Base-by-base conservation (phyloP, 2,888 invertebrate genomes). In the Colostygia pectinataria region DNA sequence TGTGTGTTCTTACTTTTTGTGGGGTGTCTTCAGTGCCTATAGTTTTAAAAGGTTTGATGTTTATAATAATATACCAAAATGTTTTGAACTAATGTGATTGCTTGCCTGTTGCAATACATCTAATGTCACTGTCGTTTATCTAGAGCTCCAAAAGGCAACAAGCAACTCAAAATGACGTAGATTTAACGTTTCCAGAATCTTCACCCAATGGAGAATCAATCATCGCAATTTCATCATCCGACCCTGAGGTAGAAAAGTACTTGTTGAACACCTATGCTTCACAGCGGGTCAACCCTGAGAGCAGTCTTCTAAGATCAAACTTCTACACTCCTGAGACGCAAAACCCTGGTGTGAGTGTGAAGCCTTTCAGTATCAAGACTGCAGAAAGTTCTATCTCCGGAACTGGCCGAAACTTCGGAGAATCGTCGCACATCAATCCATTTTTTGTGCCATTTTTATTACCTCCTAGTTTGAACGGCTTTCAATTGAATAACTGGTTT, bases 211-310 rank as follows among this genome's bases (percentile, higher is more conserved):
- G 82, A 18, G 72, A 78, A 49, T 57, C 81, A 2, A 65, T 81
- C 12, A 69, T 82, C 1, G 65, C 83, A 1, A 75, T 83, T 61
- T 75, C 83, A 4, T 76, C 83, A 10, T 76, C 79, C 0, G 73
- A 79, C 42, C 79, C 81, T 15, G 69, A 73, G 10, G 51, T 78
- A 1, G 77, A 78, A 31, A 76, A 76, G 45, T 77, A 74, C 42
- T 52, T 71, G 2, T 59, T 65, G 24, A 61, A 65, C 14, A 45
- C 40, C 41, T 59, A 65, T 39, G 60, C 59, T 0, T 63, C 62
- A 7, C 55, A 63, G 34, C 66, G 53, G 7, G 60, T 47, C 25
- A 66, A 56, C 20, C 38, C 52, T 6, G 45, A 39, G n/a, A 29
- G 8, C 15, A 45, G 37, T 13, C 34, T 46, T 5, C 24, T 52